A percentile compares a stretch with the other conserved stretches of the same genome.
Evolutionary conservation across 2,888 invertebrate genomes (phyloP).

Genomic region (Aethes cnicana): DNA sequence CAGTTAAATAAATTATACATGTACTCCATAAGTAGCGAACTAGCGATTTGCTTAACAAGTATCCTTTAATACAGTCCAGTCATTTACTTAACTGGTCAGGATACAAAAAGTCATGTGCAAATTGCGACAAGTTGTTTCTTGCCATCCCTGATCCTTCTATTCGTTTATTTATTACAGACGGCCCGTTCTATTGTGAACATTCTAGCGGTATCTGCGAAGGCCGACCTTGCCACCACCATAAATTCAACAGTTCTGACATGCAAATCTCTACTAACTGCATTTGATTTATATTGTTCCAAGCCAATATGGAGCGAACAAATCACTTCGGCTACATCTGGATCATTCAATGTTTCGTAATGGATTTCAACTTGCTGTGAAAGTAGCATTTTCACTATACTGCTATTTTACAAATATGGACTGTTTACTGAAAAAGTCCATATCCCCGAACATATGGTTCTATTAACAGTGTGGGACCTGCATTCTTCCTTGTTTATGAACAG

Average conservation of each 20-base stretch:
- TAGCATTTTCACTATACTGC: no score
- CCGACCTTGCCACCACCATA: slow-evolving; percentile 66
- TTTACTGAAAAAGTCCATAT: no score
- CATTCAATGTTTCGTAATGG: slow-evolving; percentile 17
- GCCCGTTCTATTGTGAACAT: slow-evolving; percentile 21
- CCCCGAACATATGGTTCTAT: no score
- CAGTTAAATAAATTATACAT: slow-evolving; percentile 32
- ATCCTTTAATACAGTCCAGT: no score
- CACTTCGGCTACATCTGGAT: slow-evolving; percentile 19
- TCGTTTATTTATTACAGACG: not conserved
- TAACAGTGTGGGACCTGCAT: no score
- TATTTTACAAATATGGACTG: no score
- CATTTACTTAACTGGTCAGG: no score
- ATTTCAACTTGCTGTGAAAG: no score
- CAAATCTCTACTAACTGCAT: slow-evolving; percentile 70
- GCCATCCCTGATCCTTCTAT: not conserved
- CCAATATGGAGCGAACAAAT: slow-evolving; percentile 26
- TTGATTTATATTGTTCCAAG: slow-evolving; percentile 55
- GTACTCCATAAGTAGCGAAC: slow-evolving; percentile 10
- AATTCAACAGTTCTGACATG: slow-evolving; percentile 69
- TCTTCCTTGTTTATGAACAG: no score
- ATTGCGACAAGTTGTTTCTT: not conserved
- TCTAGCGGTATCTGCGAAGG: slow-evolving; percentile 41
- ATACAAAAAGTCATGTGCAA: no score
- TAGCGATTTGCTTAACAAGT: no score